A percentile compares a stretch with the other conserved stretches of the same genome.
Evolutionary conservation across 1,140 invertebrate genomes (phyloP).

Genomic region (Drosophila kohkoa): DNA sequence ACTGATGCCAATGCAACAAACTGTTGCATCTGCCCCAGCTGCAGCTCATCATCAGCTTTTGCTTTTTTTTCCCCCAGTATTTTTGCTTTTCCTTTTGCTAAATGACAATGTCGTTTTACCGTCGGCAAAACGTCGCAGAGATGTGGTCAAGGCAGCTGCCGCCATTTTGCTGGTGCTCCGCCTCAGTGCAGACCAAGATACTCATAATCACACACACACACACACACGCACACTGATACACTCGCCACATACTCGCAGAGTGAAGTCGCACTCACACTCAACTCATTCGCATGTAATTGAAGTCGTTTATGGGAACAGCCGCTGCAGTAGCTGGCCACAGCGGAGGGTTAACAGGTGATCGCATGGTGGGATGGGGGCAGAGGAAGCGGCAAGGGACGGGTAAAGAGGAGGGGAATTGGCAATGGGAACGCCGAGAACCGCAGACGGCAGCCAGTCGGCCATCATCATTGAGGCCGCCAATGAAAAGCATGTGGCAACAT

Average conservation of each 20-base stretch:
- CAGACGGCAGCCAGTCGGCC: slow-evolving; percentile 63
- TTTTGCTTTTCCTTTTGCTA: slow-evolving; percentile 22
- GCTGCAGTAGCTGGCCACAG: slow-evolving; percentile 43
- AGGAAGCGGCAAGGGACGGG: not conserved
- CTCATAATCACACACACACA: slow-evolving; percentile 37
- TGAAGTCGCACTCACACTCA: slow-evolving; percentile 18
- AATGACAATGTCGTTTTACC: slow-evolving; percentile 62
- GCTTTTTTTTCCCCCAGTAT: slow-evolving; percentile 6
- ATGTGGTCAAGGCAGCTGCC: slow-evolving; percentile 42
- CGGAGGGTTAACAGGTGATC: not conserved
- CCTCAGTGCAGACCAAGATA: slow-evolving; percentile 51
- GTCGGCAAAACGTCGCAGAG: slow-evolving; percentile 62
- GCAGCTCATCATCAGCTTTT: slow-evolving; percentile 21
- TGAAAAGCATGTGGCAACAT: slow-evolving; percentile 82
- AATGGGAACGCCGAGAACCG: slow-evolving; percentile 37
- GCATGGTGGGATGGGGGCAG: too few species aligned
- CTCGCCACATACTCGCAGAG: not conserved
- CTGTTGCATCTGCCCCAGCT: slow-evolving; percentile 18
- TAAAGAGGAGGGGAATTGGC: slow-evolving; percentile 17
- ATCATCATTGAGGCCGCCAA: slow-evolving; percentile 74
- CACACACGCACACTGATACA: too few species aligned
- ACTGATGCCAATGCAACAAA: slow-evolving; percentile 4
- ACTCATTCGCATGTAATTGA: slow-evolving; percentile 78
- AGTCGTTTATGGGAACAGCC: slow-evolving; percentile 71
- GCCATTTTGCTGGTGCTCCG: slow-evolving; percentile 76